A percentile compares a stretch with the other conserved stretches of the same genome.
Conservation (phyloP, 2,888 invertebrate genomes). For the Dryomyza anilis region DNA sequence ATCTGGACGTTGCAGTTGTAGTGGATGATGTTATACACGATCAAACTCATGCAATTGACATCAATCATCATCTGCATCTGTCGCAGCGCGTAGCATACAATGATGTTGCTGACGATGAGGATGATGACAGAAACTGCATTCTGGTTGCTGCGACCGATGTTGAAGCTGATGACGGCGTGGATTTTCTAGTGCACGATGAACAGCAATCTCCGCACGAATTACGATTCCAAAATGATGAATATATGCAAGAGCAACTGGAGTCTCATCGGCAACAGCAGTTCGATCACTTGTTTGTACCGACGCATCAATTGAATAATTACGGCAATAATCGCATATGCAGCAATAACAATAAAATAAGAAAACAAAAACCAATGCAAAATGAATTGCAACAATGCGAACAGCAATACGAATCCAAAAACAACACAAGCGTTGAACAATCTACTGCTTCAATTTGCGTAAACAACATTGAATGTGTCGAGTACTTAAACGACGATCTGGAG, state of each 20-base stretch:
- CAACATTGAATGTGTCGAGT: constrained; percentile 44
- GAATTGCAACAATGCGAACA: not conserved
- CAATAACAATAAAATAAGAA: not conserved
- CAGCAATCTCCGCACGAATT: not conserved
- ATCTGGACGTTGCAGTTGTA: too few relatives aligned
- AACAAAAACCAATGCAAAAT: not conserved
- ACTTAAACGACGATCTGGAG: constrained; percentile 42
- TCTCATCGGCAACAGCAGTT: not conserved
- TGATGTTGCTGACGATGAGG: constrained; percentile 16
- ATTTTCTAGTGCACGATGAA: constrained; percentile 1
- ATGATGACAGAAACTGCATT: constrained; percentile 24
- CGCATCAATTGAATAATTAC: constrained; percentile 3
- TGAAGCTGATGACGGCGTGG: not conserved
- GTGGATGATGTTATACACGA: constrained; percentile 11
- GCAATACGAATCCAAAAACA: not conserved
- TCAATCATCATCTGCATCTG: constrained; percentile 14
- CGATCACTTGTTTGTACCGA: not conserved
- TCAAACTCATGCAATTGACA: constrained; percentile 25
- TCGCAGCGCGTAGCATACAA: constrained; percentile 6
- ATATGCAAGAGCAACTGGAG: not conserved
- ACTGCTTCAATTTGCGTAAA: constrained; percentile 33
- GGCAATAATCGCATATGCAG: constrained; percentile 6
- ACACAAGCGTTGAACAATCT: not conserved
- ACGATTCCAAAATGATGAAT: not conserved
- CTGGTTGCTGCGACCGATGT: not conserved